Percentiles rank a stretch among this genome's conserved stretches.
Conservation (phyloP, 2,113 vertebrate species). For the Nymphicus hollandicus region DNA sequence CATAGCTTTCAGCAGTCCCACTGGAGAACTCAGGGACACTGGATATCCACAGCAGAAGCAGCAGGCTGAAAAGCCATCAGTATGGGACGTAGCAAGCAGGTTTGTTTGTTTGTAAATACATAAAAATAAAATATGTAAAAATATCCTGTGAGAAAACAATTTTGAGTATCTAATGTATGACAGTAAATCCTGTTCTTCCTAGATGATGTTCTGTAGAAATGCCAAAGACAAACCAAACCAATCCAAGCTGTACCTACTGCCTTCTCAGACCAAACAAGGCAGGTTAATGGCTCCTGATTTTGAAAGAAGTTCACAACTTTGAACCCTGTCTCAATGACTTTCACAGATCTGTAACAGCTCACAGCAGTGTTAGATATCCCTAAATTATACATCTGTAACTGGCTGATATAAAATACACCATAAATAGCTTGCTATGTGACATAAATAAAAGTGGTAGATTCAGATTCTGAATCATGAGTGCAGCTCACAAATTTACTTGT, state of each 20-base stretch:
- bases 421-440: neutral
- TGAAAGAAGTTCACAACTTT: neutral
- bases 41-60: neutral
- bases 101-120: neutral
- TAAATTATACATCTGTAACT: neutral
- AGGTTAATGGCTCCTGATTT: neutral
- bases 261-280: neutral
- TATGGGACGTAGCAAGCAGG: neutral
- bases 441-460: neutral
- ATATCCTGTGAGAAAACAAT: conserved; percentile 22
- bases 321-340: neutral
- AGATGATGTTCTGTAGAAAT: neutral
- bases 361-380: neutral
- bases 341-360: neutral
- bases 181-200: neutral
- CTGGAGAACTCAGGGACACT: neutral
- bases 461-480: neutral
- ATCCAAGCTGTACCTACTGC: neutral
- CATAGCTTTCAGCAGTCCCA: neutral
- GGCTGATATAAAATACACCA: neutral
- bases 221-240: neutral
- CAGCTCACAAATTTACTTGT: rapidly evolving
- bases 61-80: conserved; percentile 39
- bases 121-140: conserved; percentile 9
- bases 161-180: neutral